Percentiles rank a stretch among this genome's conserved stretches.
These are phyloP conservation scores for Eilema sororculum DNA, from an alignment of 2,888 invertebrate genomes.

Conservation along the genomic window DNA sequence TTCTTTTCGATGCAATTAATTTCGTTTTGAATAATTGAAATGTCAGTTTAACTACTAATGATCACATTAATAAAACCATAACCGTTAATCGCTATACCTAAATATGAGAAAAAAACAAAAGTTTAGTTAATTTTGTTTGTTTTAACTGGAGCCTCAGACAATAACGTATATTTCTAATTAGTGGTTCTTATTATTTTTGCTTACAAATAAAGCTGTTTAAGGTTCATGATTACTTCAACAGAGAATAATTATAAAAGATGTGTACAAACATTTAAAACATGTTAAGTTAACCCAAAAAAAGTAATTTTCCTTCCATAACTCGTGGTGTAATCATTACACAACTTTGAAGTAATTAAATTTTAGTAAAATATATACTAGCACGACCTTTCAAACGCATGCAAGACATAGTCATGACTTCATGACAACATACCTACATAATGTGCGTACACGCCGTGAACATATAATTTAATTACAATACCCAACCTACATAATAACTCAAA, in stretches of 20 bases:
- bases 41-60: conserved; percentile 26
- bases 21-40: conserved; percentile 31
- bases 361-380: background rate
- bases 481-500: conserved; percentile 39
- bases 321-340: background rate
- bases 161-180: background rate
- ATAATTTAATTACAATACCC: conserved; percentile 35
- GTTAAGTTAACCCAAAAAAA: background rate
- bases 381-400: conserved; percentile 15
- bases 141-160: too few species aligned
- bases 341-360: background rate
- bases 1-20: conserved; percentile 39
- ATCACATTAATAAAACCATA: background rate
- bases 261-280: background rate
- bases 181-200: background rate
- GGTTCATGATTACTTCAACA: background rate
- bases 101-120: background rate
- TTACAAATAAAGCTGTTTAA: background rate
- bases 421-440: background rate
- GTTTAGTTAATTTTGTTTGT: too few species aligned
- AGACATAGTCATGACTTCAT: conserved; percentile 12
- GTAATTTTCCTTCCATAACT: background rate
- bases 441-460: conserved; percentile 30
- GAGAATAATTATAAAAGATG: too few species aligned
- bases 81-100: background rate